Evolutionary conservation across 2,797 vertebrate genomes (phyloP), one percentile per base, ranked within the genome.

Genomic region (Lophotriccus pileatus): DNA sequence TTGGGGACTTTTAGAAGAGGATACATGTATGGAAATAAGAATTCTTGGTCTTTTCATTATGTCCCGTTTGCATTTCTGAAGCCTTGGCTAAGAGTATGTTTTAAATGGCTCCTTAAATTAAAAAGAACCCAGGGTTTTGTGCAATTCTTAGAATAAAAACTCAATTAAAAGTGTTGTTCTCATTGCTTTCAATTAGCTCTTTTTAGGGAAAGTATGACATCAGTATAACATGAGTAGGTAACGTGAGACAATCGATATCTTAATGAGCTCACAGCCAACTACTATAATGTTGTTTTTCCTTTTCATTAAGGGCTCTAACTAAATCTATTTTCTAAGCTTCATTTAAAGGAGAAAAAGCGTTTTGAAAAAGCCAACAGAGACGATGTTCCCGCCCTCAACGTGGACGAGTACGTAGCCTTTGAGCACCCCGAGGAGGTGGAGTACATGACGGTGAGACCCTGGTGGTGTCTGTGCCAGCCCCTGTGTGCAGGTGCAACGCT

Each of bases 361-460:
- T 99, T 99, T 97, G 98, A 99, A 78, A 98, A 98, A 92, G 99
- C 99, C 9, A 98, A 99, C 59, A 95, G 97, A 62, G 98, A 99
- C 86, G 96, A 94, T 37, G 91, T 84, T 68, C 96, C 97, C 18
- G 98, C 98, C n/a, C 97, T 99, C 39, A 98, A 97, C 62, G 96
- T 99, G 79, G 98, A 97, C 14, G 99, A 99, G 96, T 99, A 99
- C 94, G 98, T 99, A 43, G 99, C 99, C 17, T 99, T 99, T 94
- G 99, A 99, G 20, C 99, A 99, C 77, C 99, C 99, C 0, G 99
- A 99, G 89, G 99, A 99, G 97, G 98, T 98, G 69, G 99, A 99
- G 87, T 98, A 98, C 95, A 99, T 99, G 99, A 98, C 97, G 98
- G 99, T 99, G 97, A 98, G 98, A 12, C 32, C 30, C 34, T 25